A percentile compares a stretch with the other conserved stretches of the same genome.
phyloP scores from a whole-genome alignment of 2,888 invertebrate species.

The Hylaea fasciaria region DNA sequence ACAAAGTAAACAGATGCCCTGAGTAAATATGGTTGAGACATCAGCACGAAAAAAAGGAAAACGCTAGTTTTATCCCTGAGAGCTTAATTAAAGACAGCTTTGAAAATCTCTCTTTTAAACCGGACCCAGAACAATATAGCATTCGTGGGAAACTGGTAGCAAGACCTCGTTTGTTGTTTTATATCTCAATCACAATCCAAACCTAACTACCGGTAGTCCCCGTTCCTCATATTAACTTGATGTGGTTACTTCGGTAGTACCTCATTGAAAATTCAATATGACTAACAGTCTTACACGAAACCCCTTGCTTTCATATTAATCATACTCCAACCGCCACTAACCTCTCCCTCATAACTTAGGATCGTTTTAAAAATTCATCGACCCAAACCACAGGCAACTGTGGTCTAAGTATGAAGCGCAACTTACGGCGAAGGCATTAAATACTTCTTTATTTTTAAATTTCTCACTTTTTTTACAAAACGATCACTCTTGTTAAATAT shows the following conservation, averaged over 20 bases:
- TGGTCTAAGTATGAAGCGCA: constrained; percentile 15
- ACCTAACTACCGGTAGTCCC: not conserved
- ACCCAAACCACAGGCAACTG: constrained; percentile 23
- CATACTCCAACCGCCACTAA: constrained; percentile 26
- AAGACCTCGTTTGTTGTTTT: too few relatives aligned
- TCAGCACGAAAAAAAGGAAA: too few relatives aligned
- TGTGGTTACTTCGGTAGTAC: constrained; percentile 4
- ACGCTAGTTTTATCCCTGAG: too few relatives aligned
- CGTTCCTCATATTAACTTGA: not conserved
- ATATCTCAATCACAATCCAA: too few relatives aligned
- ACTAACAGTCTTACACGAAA: constrained; percentile 37
- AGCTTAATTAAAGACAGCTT: too few relatives aligned
- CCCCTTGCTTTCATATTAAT: constrained; percentile 35
- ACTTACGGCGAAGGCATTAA: not conserved
- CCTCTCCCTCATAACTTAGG: constrained; percentile 32
- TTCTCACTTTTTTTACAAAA: not conserved
- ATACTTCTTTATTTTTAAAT: not conserved
- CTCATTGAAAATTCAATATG: constrained; percentile 38
- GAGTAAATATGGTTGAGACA: too few relatives aligned
- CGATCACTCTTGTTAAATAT: too few relatives aligned
- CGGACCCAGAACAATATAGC: too few relatives aligned
- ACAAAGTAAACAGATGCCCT: too few relatives aligned
- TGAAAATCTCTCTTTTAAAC: too few relatives aligned
- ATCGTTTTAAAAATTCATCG: constrained; percentile 42
- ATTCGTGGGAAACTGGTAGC: too few relatives aligned